Conservation (phyloP, 2,888 invertebrate species). For the Parasteatoda lunata region DNA sequence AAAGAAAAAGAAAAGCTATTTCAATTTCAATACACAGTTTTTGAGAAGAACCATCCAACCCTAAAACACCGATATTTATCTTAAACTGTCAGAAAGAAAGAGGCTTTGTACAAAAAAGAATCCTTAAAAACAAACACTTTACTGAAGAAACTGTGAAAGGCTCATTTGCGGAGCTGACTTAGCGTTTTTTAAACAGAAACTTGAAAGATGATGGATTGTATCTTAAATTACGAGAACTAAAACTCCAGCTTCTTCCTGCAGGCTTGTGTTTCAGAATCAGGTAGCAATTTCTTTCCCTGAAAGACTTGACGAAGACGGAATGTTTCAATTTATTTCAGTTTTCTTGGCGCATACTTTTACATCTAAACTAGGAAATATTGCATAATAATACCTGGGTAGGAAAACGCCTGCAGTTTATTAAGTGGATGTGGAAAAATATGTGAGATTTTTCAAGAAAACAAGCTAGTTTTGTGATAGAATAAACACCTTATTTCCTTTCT, state of each 20-base stretch:
- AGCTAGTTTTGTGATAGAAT: too few relatives aligned
- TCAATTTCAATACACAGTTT: too few relatives aligned
- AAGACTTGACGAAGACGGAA: conserved; percentile 36
- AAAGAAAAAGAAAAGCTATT: too few relatives aligned
- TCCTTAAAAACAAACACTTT: too few relatives aligned
- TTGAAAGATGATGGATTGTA: conserved; percentile 39
- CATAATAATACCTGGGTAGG: conserved; percentile 1
- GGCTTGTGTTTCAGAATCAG: conserved; percentile 28
- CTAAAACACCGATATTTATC: too few relatives aligned
- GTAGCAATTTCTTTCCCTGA: conserved; percentile 30
- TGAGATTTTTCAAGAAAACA: too few relatives aligned
- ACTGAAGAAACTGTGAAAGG: not conserved
- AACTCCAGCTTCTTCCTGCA: not conserved
- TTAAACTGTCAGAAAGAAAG: too few relatives aligned
- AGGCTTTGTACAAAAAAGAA: too few relatives aligned
- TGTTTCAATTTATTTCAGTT: conserved; percentile 32
- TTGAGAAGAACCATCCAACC: too few relatives aligned
- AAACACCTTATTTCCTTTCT: too few relatives aligned
- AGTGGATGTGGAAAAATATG: too few relatives aligned
- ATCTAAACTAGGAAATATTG: not conserved
- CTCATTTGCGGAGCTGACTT: not conserved
- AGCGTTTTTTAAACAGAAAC: conserved; percentile 13
- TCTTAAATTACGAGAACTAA: conserved; percentile 16
- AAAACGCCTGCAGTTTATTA: not conserved
- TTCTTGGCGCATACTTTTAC: not conserved